Evolutionary conservation across 1,140 invertebrate species (phyloP).

Genomic region (Lepidostoma basale): DNA sequence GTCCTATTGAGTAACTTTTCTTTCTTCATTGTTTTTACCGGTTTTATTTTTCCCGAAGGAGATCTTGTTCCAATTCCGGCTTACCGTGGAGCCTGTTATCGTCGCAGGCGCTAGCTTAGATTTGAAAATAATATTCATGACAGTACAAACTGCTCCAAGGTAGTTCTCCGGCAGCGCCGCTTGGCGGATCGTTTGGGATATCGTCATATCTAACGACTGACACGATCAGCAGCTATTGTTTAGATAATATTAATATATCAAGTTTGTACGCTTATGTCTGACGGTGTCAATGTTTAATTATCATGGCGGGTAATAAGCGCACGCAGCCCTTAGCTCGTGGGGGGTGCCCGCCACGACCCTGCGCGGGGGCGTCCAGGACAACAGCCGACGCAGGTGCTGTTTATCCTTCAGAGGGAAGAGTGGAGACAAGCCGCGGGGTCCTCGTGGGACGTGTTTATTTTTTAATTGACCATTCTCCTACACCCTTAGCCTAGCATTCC

Average conservation of each 20-base stretch:
- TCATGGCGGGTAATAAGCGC: not conserved
- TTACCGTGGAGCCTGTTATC: slow-evolving; percentile 3
- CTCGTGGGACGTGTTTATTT: slow-evolving; percentile 44
- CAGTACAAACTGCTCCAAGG: not conserved
- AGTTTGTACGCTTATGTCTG: not conserved
- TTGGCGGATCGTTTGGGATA: too few species aligned
- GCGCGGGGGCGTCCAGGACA: not conserved
- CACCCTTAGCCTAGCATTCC: not conserved
- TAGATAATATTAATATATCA: too few species aligned
- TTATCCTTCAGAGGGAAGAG: slow-evolving; percentile 5
- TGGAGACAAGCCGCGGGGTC: not conserved
- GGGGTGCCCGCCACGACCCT: not conserved
- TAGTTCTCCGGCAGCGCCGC: too few species aligned
- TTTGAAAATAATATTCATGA: not conserved
- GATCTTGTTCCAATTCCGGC: not conserved
- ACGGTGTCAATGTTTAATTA: not conserved
- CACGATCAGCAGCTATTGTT: too few species aligned
- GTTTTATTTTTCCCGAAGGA: slow-evolving; percentile 27
- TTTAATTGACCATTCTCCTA: slow-evolving; percentile 42
- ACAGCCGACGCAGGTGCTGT: slow-evolving; percentile 27
- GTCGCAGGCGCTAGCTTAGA: not conserved
- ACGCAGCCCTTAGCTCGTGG: not conserved
- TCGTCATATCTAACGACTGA: too few species aligned
- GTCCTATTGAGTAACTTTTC: slow-evolving; percentile 32
- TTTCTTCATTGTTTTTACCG: slow-evolving; percentile 27